phyloP scores from a whole-genome alignment of 2,888 invertebrate genomes.

The Pterostichus madidus region DNA sequence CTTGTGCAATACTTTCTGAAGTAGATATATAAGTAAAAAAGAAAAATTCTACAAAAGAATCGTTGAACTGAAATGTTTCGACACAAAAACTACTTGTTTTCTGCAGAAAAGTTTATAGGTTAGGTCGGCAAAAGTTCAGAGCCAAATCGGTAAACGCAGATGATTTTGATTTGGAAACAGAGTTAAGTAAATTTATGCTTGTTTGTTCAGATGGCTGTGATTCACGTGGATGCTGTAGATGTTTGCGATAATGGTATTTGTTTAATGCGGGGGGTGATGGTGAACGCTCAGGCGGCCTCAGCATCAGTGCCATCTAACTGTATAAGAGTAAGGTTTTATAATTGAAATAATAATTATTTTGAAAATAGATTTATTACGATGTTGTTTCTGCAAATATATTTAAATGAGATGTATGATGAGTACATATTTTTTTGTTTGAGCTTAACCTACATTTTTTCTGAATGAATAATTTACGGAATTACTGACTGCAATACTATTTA shows the following conservation, averaged over 20 bases:
- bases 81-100: slow-evolving; percentile 44
- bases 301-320: neutral
- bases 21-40: neutral
- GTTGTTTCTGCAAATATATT: neutral
- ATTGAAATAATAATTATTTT: slow-evolving; percentile 57
- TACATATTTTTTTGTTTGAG: slow-evolving; percentile 11
- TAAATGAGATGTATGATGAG: neutral
- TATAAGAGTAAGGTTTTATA: slow-evolving; percentile 2
- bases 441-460: neutral
- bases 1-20: too few relatives aligned
- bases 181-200: slow-evolving; percentile 66
- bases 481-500: too few relatives aligned
- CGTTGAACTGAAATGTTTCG: neutral
- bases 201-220: slow-evolving; percentile 62
- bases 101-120: slow-evolving; percentile 24
- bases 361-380: slow-evolving; percentile 44
- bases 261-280: slow-evolving; percentile 25
- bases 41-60: neutral
- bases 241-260: slow-evolving; percentile 64
- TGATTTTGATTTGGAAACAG: slow-evolving; percentile 63
- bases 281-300: neutral
- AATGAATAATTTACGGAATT: too few relatives aligned
- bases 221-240: slow-evolving; percentile 51
- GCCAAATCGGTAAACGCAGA: slow-evolving; percentile 43
- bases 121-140: slow-evolving; percentile 26